phyloP scores from a whole-genome alignment of 2,888 invertebrate species.

The Chrysotoxum bicinctum region DNA sequence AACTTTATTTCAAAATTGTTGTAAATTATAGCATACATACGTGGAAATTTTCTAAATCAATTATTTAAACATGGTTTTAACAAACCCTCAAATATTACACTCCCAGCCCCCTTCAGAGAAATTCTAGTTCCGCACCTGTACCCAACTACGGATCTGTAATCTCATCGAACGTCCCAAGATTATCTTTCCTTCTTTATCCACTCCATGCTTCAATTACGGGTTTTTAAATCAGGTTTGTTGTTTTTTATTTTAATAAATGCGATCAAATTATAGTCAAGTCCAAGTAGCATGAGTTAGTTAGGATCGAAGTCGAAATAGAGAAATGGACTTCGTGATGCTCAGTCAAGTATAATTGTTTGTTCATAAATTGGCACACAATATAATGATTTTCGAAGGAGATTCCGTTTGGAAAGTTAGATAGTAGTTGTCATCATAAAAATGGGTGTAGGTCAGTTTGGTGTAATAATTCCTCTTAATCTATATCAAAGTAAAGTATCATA shows the following conservation, averaged over 20 bases:
- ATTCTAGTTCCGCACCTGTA: background rate
- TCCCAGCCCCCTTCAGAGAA: background rate
- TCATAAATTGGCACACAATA: constrained; percentile 16
- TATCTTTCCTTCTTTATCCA: constrained; percentile 12
- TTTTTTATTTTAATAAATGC: constrained; percentile 1
- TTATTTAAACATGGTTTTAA: too few relatives aligned
- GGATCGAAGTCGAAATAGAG: constrained; percentile 22
- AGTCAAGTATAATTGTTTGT: constrained; percentile 37
- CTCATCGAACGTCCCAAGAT: constrained; percentile 10
- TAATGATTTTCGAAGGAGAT: constrained; percentile 13
- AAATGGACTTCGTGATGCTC: constrained; percentile 31
- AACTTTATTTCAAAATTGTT: too few relatives aligned
- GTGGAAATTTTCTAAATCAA: too few relatives aligned
- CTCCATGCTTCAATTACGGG: constrained; percentile 22
- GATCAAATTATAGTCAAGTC: constrained; percentile 12
- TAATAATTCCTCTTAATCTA: background rate
- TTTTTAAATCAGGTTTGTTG: constrained; percentile 23
- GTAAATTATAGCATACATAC: too few relatives aligned
- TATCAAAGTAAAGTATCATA: background rate
- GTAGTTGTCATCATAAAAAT: background rate
- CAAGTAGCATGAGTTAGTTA: constrained; percentile 4
- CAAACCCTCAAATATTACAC: background rate
- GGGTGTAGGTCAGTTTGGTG: constrained; percentile 9
- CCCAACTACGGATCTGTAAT: constrained; percentile 11
- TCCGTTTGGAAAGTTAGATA: constrained; percentile 20